These are phyloP conservation scores for Cactoblastis cactorum DNA, from an alignment of 2,888 invertebrate species.

Conservation along the genomic window DNA sequence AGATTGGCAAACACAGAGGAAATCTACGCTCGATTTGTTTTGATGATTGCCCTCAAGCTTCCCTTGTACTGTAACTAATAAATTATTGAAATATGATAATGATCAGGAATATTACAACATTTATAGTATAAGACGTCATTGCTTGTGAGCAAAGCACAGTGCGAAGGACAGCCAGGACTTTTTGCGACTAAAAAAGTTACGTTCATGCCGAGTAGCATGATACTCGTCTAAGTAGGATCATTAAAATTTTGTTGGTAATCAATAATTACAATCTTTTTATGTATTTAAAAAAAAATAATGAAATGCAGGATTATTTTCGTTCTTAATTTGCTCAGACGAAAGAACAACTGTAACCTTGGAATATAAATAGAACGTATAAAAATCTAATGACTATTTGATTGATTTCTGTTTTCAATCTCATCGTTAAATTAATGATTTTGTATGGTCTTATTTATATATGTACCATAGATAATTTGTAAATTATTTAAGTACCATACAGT, in stretches of 20 bases:
- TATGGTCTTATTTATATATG: neutral
- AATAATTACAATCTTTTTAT: too few relatives aligned
- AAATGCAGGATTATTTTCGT: too few relatives aligned
- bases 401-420: neutral
- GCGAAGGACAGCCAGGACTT: too few relatives aligned
- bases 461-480: neutral
- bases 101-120: neutral
- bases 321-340: neutral
- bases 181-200: too few relatives aligned
- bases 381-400: neutral
- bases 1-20: neutral
- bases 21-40: neutral
- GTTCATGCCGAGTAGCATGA: too few relatives aligned
- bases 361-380: neutral
- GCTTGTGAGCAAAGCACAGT: too few relatives aligned
- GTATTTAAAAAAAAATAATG: too few relatives aligned
- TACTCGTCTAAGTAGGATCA: too few relatives aligned
- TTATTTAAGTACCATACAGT: too few relatives aligned
- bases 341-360: neutral
- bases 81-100: neutral
- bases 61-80: neutral
- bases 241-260: too few relatives aligned
- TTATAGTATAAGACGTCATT: too few relatives aligned
- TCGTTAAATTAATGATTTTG: neutral
- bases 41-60: neutral